Base-by-base conservation (phyloP, 2,113 vertebrate species). In the Pogona vitticeps region DNA sequence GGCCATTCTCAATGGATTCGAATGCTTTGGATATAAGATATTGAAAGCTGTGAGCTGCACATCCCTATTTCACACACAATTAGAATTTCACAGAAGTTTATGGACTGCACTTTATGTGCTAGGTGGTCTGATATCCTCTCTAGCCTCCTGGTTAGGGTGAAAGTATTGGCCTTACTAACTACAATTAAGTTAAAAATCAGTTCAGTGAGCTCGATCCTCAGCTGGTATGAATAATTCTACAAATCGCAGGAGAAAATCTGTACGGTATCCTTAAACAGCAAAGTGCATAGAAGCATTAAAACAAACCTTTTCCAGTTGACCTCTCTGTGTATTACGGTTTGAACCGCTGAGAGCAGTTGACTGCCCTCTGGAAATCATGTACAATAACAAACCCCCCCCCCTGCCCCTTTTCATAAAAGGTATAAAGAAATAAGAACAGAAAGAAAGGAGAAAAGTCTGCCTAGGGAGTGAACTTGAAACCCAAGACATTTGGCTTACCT, bases 361-460 rank as follows among this genome's bases (percentile, higher is more conserved):
- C 21, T 68, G 20, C 68, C 75, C 77, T 56, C n/a, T 68, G 80
- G 80, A 73, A 86, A 13, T 20, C 31, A 58, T 68, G 6, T 10
- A 42, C 23, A 36, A 73, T 31, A 67, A 40, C 21, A 36, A 14
- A 56, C 46, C 68, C 28, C 14, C n/a, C n/a, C n/a, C n/a, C n/a
- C n/a, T n/a, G n/a, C n/a, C n/a, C 33, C 18, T 14, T 18, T 52
- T 56, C 59, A 31, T 5, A 75, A 81, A 65, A 67, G 28, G 59
- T 86, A 81, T 33, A 63, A 81, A 86, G 61, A 76, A 81, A 86
- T 73, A 83, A 83, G 9, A 42, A 75, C 73, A 86, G 40, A 65
- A 76, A 14, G 13, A 4, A 3, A 81, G 40, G 65, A 56, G 40
- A 56, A 23, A 23, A 42, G 7, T 56, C 59, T 38, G 1, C 63